Base-by-base conservation (phyloP, 2,113 vertebrate species). In the Capreolus pygargus region DNA sequence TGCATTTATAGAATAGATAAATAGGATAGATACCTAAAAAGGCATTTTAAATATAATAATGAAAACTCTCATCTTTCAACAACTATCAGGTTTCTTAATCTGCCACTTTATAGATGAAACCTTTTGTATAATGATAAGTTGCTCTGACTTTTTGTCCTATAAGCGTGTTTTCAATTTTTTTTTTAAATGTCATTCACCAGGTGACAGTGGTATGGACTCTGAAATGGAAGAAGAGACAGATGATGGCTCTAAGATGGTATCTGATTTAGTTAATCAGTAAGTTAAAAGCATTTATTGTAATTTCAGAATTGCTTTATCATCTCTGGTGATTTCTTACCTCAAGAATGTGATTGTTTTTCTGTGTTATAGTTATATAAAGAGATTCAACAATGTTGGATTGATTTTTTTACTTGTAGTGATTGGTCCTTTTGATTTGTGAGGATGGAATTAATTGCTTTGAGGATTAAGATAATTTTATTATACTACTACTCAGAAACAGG, bases 241-340 rank as follows among this genome's bases (percentile, higher is more conserved):
- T 97, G 98, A 87, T 93, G 98, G 98, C 94, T 97, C 90, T 94
- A 99, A 99, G 98, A 98, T 97, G 94, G 98, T 97, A 96, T 94
- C 98, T 67, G 99, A 99, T 96, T 96, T 98, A 97, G 95, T 99
- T 97, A 99, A 98, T 98, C 99, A 99, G 99, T 99, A 98, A 99
- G 99, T 99, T 98, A 96, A 98, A 98, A 97, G 95, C 93, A 92
- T 97, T 86, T 4, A 92, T 96, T 97, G 94, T 94, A 28, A 95
- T 92, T 96, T 91, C 13, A 57, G 9, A 95, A 58, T 93, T 70
- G 86, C 21, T 96, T 94, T 93, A 70, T 94, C 97, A 83, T 83
- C 89, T 33, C 85, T 87, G 30, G 4, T 79, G 23, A 79, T 94
- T 92, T 89, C 11, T 83, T 93, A 78, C 15, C 84, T 97, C 55